These are phyloP conservation scores for Pantherophis alleghaniensis DNA, from an alignment of 2,797 vertebrate species.

Conservation along the genomic window DNA sequence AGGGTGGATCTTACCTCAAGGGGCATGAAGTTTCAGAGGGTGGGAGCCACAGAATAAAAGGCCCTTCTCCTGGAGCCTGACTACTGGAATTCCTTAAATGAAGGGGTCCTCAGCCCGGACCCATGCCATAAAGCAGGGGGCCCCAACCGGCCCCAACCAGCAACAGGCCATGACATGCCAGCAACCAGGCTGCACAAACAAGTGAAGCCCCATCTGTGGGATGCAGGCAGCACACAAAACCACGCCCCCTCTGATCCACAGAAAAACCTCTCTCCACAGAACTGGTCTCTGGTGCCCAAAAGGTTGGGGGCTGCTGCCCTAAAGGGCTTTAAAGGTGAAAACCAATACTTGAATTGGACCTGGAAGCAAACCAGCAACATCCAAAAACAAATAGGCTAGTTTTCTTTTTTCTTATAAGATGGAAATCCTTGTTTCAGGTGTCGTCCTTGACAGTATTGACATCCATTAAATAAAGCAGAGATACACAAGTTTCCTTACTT, in stretches of 20 bases:
- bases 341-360: background rate
- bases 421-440: rapidly evolving
- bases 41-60: background rate
- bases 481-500: conserved; percentile 2
- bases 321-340: background rate
- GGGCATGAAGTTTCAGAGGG: background rate
- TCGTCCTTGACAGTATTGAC: conserved; percentile 31
- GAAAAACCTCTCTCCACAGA: too few relatives aligned
- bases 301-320: too few relatives aligned
- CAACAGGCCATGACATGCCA: too few relatives aligned
- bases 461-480: conserved; percentile 22
- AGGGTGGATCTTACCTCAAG: background rate
- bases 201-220: too few relatives aligned
- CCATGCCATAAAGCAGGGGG: too few relatives aligned
- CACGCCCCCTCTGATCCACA: too few relatives aligned
- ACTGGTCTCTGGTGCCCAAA: too few relatives aligned
- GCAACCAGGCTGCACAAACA: too few relatives aligned
- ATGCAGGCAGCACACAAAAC: too few relatives aligned
- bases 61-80: background rate
- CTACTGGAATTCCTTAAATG: background rate
- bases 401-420: background rate
- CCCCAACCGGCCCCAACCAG: too few relatives aligned
- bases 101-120: background rate
- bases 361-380: background rate
- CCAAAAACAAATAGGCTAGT: background rate